phyloP scores from a whole-genome alignment of 2,113 vertebrate genomes.

The Chlorodrepanis virens region DNA sequence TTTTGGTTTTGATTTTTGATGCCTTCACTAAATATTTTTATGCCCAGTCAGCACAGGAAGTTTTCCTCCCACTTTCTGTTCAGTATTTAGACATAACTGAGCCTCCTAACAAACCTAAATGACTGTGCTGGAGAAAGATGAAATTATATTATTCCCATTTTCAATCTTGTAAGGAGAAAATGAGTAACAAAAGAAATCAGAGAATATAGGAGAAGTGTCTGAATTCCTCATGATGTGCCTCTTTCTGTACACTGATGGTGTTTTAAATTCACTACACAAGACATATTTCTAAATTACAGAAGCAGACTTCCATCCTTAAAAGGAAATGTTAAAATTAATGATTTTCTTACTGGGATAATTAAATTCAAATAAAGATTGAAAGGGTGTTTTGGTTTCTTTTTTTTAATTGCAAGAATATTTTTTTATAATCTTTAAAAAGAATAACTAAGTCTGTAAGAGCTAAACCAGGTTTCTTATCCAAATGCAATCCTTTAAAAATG shows the following conservation, averaged over 20 bases:
- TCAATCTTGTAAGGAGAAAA: not conserved
- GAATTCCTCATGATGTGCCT: not conserved
- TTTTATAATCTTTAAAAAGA: not conserved
- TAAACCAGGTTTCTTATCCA: not conserved
- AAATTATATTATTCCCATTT: not conserved
- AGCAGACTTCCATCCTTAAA: not conserved
- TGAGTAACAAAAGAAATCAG: not conserved
- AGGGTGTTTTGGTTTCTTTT: not conserved
- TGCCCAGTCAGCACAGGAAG: not conserved
- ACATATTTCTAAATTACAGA: not conserved
- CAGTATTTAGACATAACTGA: not conserved
- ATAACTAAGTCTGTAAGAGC: not conserved
- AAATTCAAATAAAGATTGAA: not conserved
- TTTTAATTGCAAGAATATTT: not conserved
- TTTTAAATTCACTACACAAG: not conserved
- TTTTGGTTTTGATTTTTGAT: not conserved
- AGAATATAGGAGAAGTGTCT: not conserved
- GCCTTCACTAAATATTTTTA: not conserved
- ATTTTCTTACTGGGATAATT: not conserved
- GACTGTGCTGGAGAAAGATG: not conserved
- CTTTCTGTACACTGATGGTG: not conserved
- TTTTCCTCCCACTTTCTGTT: not conserved
- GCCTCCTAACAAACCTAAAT: not conserved
- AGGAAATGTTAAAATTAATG: constrained; percentile 19
- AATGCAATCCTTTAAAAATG: not conserved